Base-by-base conservation (phyloP, 23 tunicate genomes). In the Trididemnum clinides region DNA sequence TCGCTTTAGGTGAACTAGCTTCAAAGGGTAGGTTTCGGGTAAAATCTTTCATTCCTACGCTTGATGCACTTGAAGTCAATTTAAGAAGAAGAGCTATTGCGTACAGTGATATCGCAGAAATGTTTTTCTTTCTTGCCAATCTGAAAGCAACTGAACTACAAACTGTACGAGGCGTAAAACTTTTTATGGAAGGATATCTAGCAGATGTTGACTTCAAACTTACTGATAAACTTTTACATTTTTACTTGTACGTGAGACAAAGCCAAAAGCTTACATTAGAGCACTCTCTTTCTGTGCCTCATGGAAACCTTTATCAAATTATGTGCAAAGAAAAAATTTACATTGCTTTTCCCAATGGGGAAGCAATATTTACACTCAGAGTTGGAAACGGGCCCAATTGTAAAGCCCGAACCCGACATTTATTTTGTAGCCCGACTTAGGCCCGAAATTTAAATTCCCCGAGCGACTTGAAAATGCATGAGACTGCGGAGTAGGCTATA, bases 51-150 rank as follows among this genome's bases (percentile, higher is more conserved):
- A 69, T 31, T n/a, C 76, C 76, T 69, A 69, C 30, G 76, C 76
- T 69, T n/a, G 76, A 69, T n/a, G 76, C 76, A 69, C 76, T 69
- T 31, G 76, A 69, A 69, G 38, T 37, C 76, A 69, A 33, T 69
- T 69, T 29, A 69, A 69, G 76, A 69, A 69, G 76, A 69, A 69
- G 37, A 69, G 76, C 76, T 69, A 69, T 6, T 31, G 38, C 30
- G 21, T 69, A 69, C 76, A 29, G 76, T 69, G 76, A 69, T n/a
- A 69, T 69, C 21, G 76, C 76, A 69, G 37, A 69, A 69, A 69
- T 69, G 76, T 69, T 69, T 31, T 21, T 30, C 76, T 69, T 69
- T 69, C 76, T 69, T 69, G 38, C 37, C 30, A 31, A 69, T 69
- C 76, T 69, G 76, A 69, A 30, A 69, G 76, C 76, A 69, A 29